Percentiles rank a stretch among this genome's conserved stretches.
phyloP scores from a whole-genome alignment of 1,140 invertebrate genomes.

The Papilio dardanus region DNA sequence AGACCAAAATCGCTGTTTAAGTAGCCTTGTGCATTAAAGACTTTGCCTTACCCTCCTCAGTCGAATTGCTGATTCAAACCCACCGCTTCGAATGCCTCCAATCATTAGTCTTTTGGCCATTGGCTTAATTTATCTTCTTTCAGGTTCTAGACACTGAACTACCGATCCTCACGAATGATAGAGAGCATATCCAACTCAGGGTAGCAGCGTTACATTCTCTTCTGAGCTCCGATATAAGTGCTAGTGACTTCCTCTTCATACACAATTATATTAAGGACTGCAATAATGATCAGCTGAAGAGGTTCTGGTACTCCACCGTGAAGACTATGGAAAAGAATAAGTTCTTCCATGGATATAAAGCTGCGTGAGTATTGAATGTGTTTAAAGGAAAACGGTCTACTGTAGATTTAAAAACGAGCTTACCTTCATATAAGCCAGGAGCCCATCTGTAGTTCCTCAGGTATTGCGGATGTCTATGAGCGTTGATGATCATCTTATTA shows the following conservation, averaged over 20 bases:
- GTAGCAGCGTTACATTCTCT: conserved; percentile 85
- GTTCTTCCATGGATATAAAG: conserved; percentile 60
- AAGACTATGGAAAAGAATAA: conserved; percentile 85
- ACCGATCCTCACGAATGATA: conserved; percentile 87
- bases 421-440: too few species aligned
- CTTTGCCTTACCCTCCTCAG: too few species aligned
- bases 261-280: conserved; percentile 87
- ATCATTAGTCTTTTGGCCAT: too few species aligned
- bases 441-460: too few species aligned
- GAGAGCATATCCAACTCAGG: conserved; percentile 86
- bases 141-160: conserved; percentile 75
- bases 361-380: conserved; percentile 68
- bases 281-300: conserved; percentile 85
- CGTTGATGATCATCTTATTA: too few species aligned
- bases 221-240: conserved; percentile 84
- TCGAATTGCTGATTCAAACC: too few species aligned
- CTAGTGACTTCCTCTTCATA: conserved; percentile 85
- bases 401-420: too few species aligned
- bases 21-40: too few species aligned
- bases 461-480: too few species aligned
- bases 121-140: conserved; percentile 25
- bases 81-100: too few species aligned
- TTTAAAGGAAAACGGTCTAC: too few species aligned
- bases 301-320: conserved; percentile 88
- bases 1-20: too few species aligned